Percentiles rank a stretch among this genome's conserved stretches.
These are phyloP conservation scores for Drosophila incognita DNA, from an alignment of 2,888 invertebrate genomes.

Conservation along the genomic window DNA sequence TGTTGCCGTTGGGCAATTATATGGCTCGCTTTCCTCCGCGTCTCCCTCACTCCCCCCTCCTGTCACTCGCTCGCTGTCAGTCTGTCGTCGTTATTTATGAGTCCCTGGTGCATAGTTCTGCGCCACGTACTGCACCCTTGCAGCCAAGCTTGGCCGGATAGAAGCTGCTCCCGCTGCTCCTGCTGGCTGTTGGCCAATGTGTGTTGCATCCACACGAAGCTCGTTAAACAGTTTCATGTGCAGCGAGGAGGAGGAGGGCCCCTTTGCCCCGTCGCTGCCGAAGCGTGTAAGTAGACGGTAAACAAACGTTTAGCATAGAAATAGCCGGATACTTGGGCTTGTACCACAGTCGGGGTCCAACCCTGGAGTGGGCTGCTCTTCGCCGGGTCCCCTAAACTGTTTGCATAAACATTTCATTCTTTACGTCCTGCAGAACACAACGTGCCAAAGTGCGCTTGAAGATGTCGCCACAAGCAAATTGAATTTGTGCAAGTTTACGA, in stretches of 20 bases:
- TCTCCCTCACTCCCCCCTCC: background rate
- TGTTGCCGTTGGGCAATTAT: conserved; percentile 52
- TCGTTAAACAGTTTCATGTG: conserved; percentile 39
- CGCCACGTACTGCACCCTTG: conserved; percentile 35
- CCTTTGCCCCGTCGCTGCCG: conserved; percentile 6
- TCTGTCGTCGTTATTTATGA: conserved; percentile 45
- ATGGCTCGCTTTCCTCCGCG: conserved; percentile 2
- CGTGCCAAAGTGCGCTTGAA: conserved; percentile 69
- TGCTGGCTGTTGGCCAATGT: conserved; percentile 32
- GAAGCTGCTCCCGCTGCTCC: conserved; percentile 8
- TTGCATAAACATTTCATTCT: conserved; percentile 69
- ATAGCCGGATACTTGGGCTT: conserved; percentile 41
- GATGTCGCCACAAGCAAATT: conserved; percentile 61
- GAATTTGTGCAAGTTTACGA: conserved; percentile 59
- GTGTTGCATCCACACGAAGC: conserved; percentile 46
- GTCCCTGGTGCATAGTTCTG: conserved; percentile 60
- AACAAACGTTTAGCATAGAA: conserved; percentile 73
- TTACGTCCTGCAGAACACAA: conserved; percentile 36
- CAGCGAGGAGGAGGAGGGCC: conserved; percentile 6
- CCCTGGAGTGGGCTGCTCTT: background rate
- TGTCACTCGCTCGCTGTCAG: background rate
- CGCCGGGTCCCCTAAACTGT: conserved; percentile 63
- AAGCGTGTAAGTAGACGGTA: conserved; percentile 64
- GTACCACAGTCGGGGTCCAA: background rate
- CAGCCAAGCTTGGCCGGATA: background rate